Base-by-base conservation (phyloP, 2,797 vertebrate species). In the Sternarchorhynchus goeldii region DNA sequence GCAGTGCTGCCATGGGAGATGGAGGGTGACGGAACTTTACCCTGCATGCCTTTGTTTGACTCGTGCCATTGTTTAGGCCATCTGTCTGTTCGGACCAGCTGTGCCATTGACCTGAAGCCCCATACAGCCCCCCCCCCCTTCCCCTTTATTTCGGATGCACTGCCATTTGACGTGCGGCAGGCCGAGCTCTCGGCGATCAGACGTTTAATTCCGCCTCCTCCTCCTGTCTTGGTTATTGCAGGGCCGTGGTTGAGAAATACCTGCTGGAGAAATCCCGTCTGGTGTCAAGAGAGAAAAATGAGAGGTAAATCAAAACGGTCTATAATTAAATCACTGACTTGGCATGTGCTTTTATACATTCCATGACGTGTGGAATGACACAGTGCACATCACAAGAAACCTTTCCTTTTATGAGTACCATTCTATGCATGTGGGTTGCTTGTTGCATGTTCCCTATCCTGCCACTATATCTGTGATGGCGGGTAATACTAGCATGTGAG, bases 221-320 rank as follows among this genome's bases (percentile, higher is more conserved):
- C n/a, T n/a, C 55, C 5, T 39, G 25, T 58, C 3, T 12, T 5
- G 36, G 29, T 20, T 6, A 8, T 39, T 66, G 14, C 75, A 99
- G 97, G 85, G 97, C 97, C 32, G 95, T 99, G 71, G 97, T 99
- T 69, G 97, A 99, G 91, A 99, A 99, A 83, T 99, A 99, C 84
- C 93, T 99, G 86, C 94, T 99, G 87, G 97, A 99, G 90, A 99
- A 99, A 88, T 99, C 97, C 84, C 96, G 97, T 6, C 91, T 99
- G 77, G 97, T 99, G 73, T 99, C 97, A 86, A 94, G 94, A 88
- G 98, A 97, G 87, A 97, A 99, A 83, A 97, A 98, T 39, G 98
- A 99, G 91, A 96, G 98, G 98, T 99, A 88, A 91, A 92, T 56
- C 79, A 7, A 68, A 34, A 34, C 12, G 16, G 41, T 5, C 21